Evolutionary conservation across 2,797 vertebrate genomes (phyloP).

Genomic region (Gila robusta): DNA sequence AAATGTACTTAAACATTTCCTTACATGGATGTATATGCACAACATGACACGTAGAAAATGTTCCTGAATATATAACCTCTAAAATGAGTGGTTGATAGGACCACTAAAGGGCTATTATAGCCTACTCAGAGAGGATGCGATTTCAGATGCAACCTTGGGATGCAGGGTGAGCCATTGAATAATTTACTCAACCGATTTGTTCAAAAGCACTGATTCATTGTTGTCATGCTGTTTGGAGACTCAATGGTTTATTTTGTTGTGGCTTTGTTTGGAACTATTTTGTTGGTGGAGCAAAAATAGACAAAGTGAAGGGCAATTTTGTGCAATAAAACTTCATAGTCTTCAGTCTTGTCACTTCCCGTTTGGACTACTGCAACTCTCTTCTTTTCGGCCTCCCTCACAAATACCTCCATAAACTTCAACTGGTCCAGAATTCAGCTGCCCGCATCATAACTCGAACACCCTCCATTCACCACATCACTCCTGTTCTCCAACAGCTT

Average conservation of each 20-base stretch:
- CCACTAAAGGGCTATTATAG: not conserved
- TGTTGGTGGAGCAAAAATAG: not conserved
- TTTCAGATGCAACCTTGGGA: not conserved
- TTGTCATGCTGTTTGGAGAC: not conserved
- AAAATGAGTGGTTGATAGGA: not conserved
- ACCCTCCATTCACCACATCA: no score
- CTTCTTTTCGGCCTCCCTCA: no score
- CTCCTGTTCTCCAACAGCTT: no score
- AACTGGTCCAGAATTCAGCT: no score
- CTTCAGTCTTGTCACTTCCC: no score
- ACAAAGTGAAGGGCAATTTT: not conserved
- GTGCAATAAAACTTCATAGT: not conserved
- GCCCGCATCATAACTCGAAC: no score
- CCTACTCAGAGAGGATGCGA: not conserved
- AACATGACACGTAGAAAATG: not conserved
- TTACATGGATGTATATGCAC: not conserved
- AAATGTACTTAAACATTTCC: not conserved
- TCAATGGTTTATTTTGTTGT: not conserved
- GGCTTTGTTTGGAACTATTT: no score
- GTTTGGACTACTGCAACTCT: no score
- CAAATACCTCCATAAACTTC: no score
- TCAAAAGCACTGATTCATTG: not conserved
- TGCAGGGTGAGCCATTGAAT: not conserved
- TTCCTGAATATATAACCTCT: not conserved
- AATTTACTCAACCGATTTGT: not conserved